Evolutionary conservation across 2,113 vertebrate species (phyloP).

Genomic region (Romanogobio albipinnatus): DNA sequence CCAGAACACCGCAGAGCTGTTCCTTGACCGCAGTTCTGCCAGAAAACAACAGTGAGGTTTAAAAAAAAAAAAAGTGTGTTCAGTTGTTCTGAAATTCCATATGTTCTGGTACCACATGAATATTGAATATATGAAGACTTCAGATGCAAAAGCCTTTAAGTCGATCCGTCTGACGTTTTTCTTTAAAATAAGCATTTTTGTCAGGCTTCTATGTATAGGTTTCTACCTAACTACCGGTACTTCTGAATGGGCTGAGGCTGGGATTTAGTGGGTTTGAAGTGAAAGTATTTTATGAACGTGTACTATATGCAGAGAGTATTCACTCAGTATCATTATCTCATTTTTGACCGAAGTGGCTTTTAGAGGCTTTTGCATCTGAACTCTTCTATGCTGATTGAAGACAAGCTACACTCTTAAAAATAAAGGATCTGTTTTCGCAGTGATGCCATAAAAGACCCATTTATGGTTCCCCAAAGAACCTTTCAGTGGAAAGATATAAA

Average conservation of each 20-base stretch:
- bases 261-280: no score
- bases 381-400: not conserved
- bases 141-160: no score
- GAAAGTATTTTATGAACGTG: no score
- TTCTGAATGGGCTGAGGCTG: no score
- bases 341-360: no score
- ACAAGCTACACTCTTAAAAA: not conserved
- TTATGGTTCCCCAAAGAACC: not conserved
- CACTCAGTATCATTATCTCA: no score
- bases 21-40: constrained; percentile 78
- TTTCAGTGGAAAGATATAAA: not conserved
- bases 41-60: not conserved
- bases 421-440: not conserved
- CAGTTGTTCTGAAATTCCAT: not conserved
- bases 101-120: not conserved
- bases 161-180: no score
- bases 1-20: constrained; percentile 75
- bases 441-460: not conserved
- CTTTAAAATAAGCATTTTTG: no score
- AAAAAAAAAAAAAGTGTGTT: not conserved
- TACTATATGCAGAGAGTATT: no score
- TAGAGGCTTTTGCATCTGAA: no score
- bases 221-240: no score
- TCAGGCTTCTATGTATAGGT: no score
- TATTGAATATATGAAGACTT: not conserved